Evolutionary conservation across 2,113 vertebrate species (phyloP).

Genomic region (Aphyosemion australe): DNA sequence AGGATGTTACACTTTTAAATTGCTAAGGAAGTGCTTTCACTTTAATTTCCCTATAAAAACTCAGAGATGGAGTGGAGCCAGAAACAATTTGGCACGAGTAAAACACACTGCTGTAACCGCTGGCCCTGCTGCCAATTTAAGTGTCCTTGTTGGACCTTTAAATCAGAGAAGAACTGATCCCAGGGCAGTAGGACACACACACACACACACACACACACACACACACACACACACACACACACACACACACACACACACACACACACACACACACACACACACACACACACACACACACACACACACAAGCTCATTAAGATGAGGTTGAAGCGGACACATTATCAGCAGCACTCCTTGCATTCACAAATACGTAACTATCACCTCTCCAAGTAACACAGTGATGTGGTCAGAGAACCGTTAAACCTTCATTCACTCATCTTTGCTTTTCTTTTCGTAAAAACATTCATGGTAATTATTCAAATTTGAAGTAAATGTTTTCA

Average conservation of each 20-base stretch:
- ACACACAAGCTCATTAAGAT: slow-evolving; percentile 22
- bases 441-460: background rate
- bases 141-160: slow-evolving; percentile 1
- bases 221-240: background rate
- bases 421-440: slow-evolving; percentile 1
- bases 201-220: slow-evolving; percentile 6
- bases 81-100: slow-evolving; percentile 18
- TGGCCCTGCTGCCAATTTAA: background rate
- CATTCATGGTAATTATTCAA: background rate
- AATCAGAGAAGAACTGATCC: background rate
- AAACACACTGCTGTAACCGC: background rate
- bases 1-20: no score
- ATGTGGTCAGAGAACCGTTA: slow-evolving; percentile 51
- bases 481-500: background rate
- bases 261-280: no score
- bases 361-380: slow-evolving; percentile 25
- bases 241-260: no score
- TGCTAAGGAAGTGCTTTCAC: background rate
- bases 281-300: no score
- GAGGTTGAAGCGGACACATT: slow-evolving; percentile 25
- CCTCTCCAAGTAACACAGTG: slow-evolving; percentile 51
- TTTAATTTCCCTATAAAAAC: background rate
- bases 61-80: background rate
- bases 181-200: background rate
- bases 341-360: slow-evolving; percentile 18